Conservation (phyloP, 2,113 vertebrate genomes). For the Bolborhynchus lineola region DNA sequence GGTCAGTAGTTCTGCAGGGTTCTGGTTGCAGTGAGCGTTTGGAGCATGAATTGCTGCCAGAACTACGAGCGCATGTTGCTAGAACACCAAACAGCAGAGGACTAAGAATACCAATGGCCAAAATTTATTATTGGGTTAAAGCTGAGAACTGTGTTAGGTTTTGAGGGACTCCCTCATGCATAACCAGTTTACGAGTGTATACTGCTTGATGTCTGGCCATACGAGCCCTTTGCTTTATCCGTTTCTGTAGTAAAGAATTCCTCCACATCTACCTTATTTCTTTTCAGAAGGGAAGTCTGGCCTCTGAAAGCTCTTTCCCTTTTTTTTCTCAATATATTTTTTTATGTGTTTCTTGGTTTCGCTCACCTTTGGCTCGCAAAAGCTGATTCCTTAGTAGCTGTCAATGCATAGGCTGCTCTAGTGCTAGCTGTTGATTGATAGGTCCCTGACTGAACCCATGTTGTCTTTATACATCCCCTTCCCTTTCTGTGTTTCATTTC, state of each 20-base stretch:
- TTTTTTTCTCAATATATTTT: not conserved
- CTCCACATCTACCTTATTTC: not conserved
- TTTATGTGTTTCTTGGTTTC: not conserved
- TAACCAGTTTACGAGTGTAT: not conserved
- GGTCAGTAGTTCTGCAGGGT: not conserved
- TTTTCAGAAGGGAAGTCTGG: not conserved
- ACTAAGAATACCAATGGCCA: not conserved
- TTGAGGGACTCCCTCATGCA: not conserved
- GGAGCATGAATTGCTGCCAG: not conserved
- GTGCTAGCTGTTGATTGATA: constrained; percentile 35
- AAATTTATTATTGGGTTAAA: not conserved
- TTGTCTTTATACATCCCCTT: constrained; percentile 41
- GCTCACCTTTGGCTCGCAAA: constrained; percentile 26
- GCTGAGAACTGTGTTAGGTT: not conserved
- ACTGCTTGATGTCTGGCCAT: not conserved
- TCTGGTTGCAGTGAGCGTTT: not conserved
- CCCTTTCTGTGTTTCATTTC: constrained; percentile 61
- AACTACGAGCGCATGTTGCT: not conserved
- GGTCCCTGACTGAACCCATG: not conserved
- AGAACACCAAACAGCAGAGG: not conserved
- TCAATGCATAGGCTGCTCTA: constrained; percentile 14
- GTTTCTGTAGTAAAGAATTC: not conserved
- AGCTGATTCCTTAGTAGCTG: not conserved
- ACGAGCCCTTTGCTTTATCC: not conserved
- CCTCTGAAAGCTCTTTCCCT: not conserved